These are phyloP conservation scores for Anneissia japonica DNA, from an alignment of 35 echinoderm and acorn worm genomes.

Conservation along the genomic window DNA sequence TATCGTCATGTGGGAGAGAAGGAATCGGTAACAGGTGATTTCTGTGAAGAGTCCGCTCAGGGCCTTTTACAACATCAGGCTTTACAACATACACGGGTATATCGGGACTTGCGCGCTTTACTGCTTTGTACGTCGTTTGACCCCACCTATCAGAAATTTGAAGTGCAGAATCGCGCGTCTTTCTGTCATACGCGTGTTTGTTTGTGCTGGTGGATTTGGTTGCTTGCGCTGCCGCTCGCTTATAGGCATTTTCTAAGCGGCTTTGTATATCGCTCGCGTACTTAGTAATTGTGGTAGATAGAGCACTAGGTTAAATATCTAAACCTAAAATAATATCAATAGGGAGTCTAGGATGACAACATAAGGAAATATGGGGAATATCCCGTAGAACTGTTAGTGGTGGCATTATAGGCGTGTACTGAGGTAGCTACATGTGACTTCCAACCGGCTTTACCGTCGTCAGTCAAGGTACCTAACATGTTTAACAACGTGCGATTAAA, in stretches of 20 bases:
- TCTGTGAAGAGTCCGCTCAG: slow-evolving; percentile 31
- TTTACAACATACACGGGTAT: slow-evolving; percentile 55
- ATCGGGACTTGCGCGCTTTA: not conserved
- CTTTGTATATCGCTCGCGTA: not conserved
- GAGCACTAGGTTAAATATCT: not conserved
- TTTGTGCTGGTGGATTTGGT: not conserved
- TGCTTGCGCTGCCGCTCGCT: not conserved
- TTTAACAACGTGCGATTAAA: slow-evolving; percentile 13
- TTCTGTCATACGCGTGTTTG: not conserved
- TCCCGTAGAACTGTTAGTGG: not conserved
- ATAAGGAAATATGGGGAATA: slow-evolving; percentile 16
- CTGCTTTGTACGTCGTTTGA: not conserved
- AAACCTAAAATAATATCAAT: not conserved
- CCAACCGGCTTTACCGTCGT: not conserved
- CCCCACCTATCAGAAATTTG: not conserved
- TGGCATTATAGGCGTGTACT: slow-evolving; percentile 33
- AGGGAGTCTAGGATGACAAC: slow-evolving; percentile 18
- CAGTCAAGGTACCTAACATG: not conserved
- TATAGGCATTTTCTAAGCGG: not conserved
- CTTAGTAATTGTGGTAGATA: not conserved
- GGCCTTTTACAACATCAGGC: slow-evolving; percentile 27
- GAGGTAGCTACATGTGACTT: slow-evolving; percentile 8
- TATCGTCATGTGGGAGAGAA: too few relatives aligned
- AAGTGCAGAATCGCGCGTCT: not conserved
- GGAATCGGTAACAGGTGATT: slow-evolving; percentile 37